Percentiles rank a stretch among this genome's conserved stretches.
Evolutionary conservation across 1,140 invertebrate species (phyloP).

Genomic region (Euura saliciscinereae): DNA sequence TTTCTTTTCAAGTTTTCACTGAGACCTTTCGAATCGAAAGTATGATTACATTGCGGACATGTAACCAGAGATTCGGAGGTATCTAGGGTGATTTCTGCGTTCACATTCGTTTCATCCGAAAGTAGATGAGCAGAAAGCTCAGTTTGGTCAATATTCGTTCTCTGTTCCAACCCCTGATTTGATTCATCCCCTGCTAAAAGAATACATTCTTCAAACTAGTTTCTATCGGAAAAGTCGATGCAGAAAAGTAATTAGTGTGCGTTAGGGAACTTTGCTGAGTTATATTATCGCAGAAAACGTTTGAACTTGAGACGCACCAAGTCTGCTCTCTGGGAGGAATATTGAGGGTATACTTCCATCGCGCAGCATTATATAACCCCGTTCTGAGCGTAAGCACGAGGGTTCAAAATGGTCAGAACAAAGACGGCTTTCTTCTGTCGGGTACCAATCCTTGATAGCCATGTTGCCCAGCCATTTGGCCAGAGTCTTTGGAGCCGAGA

Average conservation of each 20-base stretch:
- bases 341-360: background rate
- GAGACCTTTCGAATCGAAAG: slow-evolving; percentile 44
- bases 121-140: background rate
- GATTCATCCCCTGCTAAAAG: background rate
- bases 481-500: background rate
- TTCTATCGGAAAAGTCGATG: too few species aligned
- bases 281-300: too few species aligned
- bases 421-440: background rate
- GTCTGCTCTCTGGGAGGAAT: too few species aligned
- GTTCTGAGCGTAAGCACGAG: background rate
- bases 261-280: too few species aligned
- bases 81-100: background rate
- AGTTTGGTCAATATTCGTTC: background rate
- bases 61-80: slow-evolving; percentile 13
- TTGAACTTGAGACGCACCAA: too few species aligned
- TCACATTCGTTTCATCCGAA: background rate
- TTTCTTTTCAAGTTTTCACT: slow-evolving; percentile 65
- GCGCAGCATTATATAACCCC: background rate
- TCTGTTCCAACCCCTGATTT: background rate
- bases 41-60: background rate
- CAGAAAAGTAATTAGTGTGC: too few species aligned
- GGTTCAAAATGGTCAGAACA: background rate
- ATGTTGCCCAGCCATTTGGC: background rate
- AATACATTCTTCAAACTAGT: too few species aligned
- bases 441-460: background rate